Evolutionary conservation across 2,797 vertebrate genomes (phyloP), one percentile per base, ranked within the genome.

Genomic region (Halcyon smyrnensis): DNA sequence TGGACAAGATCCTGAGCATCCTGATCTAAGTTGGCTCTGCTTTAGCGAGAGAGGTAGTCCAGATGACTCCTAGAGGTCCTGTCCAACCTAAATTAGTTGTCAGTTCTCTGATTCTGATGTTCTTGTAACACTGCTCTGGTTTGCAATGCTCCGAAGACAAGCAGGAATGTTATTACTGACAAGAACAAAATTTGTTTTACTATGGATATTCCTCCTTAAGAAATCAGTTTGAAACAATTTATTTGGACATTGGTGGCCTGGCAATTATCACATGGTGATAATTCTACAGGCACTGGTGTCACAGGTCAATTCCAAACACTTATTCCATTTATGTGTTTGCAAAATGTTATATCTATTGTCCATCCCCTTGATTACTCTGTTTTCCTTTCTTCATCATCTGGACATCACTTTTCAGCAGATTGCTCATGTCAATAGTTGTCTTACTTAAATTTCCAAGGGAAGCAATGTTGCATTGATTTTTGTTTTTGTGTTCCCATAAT

Each of bases 401-500:
- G 60, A 30, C 48, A 62, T 87, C 57, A 32, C 20, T 96, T 93
- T 64, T 68, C 64, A 80, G 57, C 48, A 83, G 68, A 85, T 50
- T 80, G 48, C 9, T 89, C 9, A 8, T 60, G 51, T 85, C 78
- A 83, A 11, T 77, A 70, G 7, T 41, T 16, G 10, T 86, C 51
- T 81, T 80, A 78, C 65, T 94, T 77, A 79, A 65, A 69, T 84
- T 90, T 94, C 51, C 54, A 69, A 54, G 56, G 46, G 54, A 25
- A 84, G 9, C 18, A 75, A 57, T 27, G 12, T 65, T 80, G 37
- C 41, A 87, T 71, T 85, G 94, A 91, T 85, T 95, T 93, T 93
- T 79, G 46, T 77, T 86, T 86, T 41, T 30, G 1, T 78, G 11
- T 64, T 91, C 45, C 54, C 37, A 68, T 71, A 87, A 77, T 71